phyloP scores from a whole-genome alignment of 2,888 invertebrate genomes.

The Tubulanus polymorphus region DNA sequence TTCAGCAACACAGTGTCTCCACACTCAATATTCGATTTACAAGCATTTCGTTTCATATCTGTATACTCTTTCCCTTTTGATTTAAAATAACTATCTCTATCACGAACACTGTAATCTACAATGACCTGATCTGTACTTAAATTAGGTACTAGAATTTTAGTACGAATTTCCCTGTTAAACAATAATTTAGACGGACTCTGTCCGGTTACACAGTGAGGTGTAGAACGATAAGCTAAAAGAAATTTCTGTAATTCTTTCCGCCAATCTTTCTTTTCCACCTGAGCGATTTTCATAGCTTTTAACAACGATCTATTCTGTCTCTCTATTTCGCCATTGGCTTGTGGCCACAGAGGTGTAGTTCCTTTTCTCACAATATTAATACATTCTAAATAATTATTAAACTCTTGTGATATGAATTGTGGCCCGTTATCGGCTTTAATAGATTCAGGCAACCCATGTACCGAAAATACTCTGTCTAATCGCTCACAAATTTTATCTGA shows the following conservation, averaged over 20 bases:
- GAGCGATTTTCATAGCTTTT: constrained; percentile 21
- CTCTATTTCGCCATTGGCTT: constrained; percentile 23
- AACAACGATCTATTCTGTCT: constrained; percentile 21
- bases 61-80: constrained; percentile 6
- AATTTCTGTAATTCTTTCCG: constrained; percentile 18
- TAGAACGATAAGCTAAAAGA: constrained; percentile 17
- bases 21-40: constrained; percentile 3
- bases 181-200: constrained; percentile 16
- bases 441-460: constrained; percentile 18
- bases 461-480: constrained; percentile 20
- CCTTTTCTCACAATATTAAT: constrained; percentile 16
- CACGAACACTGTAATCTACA: constrained; percentile 5
- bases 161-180: constrained; percentile 15
- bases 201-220: constrained; percentile 21
- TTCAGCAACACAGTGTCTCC: constrained; percentile 14
- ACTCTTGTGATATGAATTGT: constrained; percentile 17
- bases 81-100: constrained; percentile 11
- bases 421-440: constrained; percentile 22
- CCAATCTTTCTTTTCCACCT: constrained; percentile 15
- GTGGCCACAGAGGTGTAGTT: constrained; percentile 19
- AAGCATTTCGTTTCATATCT: constrained; percentile 9
- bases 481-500: constrained; percentile 16
- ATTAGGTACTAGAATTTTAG: constrained; percentile 20
- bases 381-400: constrained; percentile 16
- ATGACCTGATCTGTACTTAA: not conserved